Conservation (phyloP, 2,797 vertebrate genomes). For the Vespertilio murinus region DNA sequence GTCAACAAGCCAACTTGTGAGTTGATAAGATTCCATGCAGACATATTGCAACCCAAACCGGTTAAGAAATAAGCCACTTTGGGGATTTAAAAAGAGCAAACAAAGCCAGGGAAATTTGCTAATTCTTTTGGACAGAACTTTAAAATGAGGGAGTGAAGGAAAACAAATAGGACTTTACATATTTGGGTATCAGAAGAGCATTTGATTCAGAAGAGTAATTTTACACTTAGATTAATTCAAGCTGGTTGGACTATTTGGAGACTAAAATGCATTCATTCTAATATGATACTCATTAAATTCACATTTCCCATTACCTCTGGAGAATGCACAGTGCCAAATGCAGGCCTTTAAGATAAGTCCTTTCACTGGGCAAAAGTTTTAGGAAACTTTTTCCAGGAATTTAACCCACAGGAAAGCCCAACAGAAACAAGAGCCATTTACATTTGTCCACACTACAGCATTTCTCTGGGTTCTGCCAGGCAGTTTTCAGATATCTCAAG, state of each 20-base stretch:
- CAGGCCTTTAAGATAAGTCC: conserved; percentile 31
- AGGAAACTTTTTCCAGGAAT: conserved; percentile 56
- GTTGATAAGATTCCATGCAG: conserved; percentile 35
- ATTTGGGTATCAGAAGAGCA: conserved; percentile 62
- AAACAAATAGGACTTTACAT: conserved; percentile 68
- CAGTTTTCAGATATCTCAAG: conserved; percentile 38
- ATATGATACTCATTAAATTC: background rate
- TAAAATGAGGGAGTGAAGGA: conserved; percentile 54
- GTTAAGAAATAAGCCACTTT: conserved; percentile 64
- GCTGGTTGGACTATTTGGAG: conserved; percentile 26
- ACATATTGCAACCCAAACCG: background rate
- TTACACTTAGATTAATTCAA: conserved; percentile 63
- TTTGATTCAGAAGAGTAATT: conserved; percentile 62
- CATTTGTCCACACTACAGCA: background rate
- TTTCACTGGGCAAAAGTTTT: conserved; percentile 20
- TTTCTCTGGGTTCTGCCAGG: background rate
- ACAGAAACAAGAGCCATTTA: conserved; percentile 52
- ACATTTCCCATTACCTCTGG: conserved; percentile 36
- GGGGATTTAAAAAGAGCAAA: conserved; percentile 64
- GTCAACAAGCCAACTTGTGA: background rate
- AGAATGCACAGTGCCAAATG: background rate
- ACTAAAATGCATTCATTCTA: background rate
- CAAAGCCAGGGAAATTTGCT: conserved; percentile 53
- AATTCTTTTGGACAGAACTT: conserved; percentile 65
- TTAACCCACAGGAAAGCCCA: conserved; percentile 46